Evolutionary conservation across 2,888 invertebrate species (phyloP).

Genomic region (Margaritifera margaritifera): DNA sequence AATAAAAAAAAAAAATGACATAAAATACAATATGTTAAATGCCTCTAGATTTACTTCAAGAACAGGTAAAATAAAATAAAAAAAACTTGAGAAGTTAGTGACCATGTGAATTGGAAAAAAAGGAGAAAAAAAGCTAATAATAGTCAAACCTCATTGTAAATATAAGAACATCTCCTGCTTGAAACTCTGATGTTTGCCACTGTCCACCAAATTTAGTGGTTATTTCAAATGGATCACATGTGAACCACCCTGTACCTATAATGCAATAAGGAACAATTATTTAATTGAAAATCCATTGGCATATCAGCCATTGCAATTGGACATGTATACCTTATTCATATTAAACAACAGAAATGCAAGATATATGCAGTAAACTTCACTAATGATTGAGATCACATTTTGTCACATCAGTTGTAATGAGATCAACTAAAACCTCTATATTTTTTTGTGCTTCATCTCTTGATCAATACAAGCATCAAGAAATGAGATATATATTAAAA

Average conservation of each 20-base stretch:
- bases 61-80: not conserved
- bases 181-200: conserved; percentile 65
- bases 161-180: conserved; percentile 64
- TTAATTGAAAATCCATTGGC: not conserved
- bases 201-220: conserved; percentile 62
- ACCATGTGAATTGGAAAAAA: too few relatives aligned
- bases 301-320: too few relatives aligned
- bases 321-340: too few relatives aligned
- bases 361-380: too few relatives aligned
- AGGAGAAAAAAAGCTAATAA: not conserved
- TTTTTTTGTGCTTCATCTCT: too few relatives aligned
- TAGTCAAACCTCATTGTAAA: conserved; percentile 61
- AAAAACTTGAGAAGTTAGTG: not conserved
- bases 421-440: too few relatives aligned
- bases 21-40: too few relatives aligned
- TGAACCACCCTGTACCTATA: conserved; percentile 66
- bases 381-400: too few relatives aligned
- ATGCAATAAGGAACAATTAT: not conserved
- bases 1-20: too few relatives aligned
- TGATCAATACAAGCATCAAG: not conserved
- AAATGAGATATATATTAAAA: not conserved
- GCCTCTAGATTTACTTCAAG: not conserved
- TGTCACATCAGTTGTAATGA: too few relatives aligned
- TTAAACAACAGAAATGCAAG: too few relatives aligned
- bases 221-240: conserved; percentile 63